phyloP scores from a whole-genome alignment of 2,888 invertebrate species.

The Chymomyza amoena region DNA sequence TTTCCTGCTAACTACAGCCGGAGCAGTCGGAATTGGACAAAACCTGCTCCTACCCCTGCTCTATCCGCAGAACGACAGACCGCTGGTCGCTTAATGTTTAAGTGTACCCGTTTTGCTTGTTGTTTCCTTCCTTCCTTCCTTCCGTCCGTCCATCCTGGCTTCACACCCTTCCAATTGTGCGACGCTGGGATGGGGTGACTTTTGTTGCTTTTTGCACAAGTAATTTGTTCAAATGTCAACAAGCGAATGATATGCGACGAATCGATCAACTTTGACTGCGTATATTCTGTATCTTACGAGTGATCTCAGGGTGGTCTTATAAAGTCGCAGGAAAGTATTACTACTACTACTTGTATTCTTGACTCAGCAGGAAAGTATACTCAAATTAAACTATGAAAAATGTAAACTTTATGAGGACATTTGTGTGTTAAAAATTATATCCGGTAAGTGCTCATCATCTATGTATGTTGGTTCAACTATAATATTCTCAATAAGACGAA shows the following conservation, averaged over 20 bases:
- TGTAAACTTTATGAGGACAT: too few relatives aligned
- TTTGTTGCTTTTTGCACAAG: constrained; percentile 56
- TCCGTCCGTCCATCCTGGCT: constrained; percentile 14
- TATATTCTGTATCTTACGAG: background rate
- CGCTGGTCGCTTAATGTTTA: constrained; percentile 35
- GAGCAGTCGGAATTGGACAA: background rate
- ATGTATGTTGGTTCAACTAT: too few relatives aligned
- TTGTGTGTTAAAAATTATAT: too few relatives aligned
- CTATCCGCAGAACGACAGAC: constrained; percentile 7
- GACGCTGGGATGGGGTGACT: constrained; percentile 23
- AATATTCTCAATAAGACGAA: too few relatives aligned
- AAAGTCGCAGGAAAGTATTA: too few relatives aligned
- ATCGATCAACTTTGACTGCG: background rate
- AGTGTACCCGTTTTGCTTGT: constrained; percentile 65
- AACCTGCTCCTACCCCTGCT: background rate
- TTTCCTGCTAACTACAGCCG: constrained; percentile 49
- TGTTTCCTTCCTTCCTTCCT: constrained; percentile 52
- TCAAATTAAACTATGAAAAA: too few relatives aligned
- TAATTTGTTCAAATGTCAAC: constrained; percentile 73
- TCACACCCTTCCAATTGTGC: background rate
- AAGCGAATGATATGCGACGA: constrained; percentile 39
- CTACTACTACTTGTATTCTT: too few relatives aligned
- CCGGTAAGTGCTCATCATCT: too few relatives aligned
- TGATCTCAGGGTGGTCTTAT: too few relatives aligned
- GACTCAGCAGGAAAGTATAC: too few relatives aligned